Conservation (phyloP, 2,888 invertebrate species). For the Andrena fulva region DNA sequence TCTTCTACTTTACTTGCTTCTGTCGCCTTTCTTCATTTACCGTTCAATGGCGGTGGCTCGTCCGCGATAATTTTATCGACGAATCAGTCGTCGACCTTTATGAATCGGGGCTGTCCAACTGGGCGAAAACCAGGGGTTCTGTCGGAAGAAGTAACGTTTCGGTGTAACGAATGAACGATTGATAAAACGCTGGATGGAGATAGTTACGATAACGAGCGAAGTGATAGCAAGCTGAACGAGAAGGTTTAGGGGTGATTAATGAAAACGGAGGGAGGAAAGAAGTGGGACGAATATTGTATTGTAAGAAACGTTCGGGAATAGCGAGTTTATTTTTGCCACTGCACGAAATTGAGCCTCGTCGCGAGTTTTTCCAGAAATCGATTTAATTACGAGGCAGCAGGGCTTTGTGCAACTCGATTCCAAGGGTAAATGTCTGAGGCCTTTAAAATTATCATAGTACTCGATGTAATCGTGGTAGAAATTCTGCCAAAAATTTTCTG, state of each 20-base stretch:
- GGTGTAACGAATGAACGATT: neutral
- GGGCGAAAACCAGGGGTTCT: neutral
- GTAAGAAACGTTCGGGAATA: neutral
- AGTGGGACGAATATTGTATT: constrained; percentile 5
- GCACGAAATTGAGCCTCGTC: neutral
- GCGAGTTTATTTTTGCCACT: constrained; percentile 20
- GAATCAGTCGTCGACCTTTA: constrained; percentile 12
- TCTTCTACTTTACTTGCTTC: constrained; percentile 40
- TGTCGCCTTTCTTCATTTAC: constrained; percentile 17
- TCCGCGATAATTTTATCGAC: constrained; percentile 25
- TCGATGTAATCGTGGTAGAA: neutral
- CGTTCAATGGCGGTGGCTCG: constrained; percentile 59
- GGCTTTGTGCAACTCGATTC: neutral
- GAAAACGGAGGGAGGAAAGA: neutral
- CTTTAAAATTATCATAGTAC: neutral
- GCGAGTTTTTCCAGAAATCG: neutral
- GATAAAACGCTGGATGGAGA: neutral
- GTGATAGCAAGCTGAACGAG: neutral
- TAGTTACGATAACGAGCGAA: too few species aligned
- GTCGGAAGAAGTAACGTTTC: neutral
- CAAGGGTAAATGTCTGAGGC: neutral
- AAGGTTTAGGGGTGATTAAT: neutral
- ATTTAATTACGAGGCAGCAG: neutral
- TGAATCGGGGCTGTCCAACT: constrained; percentile 33
- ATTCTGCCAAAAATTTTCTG: neutral